Evolutionary conservation across 2,797 vertebrate species (phyloP), one percentile per base, ranked within the genome.

Genomic region (Galago senegalensis): DNA sequence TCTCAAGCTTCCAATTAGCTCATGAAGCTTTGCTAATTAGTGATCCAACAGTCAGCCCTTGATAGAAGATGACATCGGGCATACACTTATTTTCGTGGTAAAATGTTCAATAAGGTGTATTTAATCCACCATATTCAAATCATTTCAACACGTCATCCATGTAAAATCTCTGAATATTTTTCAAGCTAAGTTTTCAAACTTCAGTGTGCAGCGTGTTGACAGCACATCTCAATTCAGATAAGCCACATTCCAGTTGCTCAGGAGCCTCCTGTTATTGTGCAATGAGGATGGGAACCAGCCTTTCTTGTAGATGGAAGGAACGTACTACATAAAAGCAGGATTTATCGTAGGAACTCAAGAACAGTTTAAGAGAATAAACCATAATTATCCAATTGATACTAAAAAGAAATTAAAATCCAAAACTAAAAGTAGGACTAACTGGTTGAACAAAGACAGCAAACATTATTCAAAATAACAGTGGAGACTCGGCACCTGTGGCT

Each of bases 21-120:
- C 82, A 53, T 87, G 79, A 83, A 61, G 60, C 89, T 80, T 97
- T 14, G 14, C 65, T 96, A 46, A 95, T 86, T 90, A 92, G 56
- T 81, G 82, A 69, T 83, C 72, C 87, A 72, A 76, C 23, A 81
- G 72, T 85, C 63, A 69, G 6, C 21, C 25, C 29, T 84, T 81
- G 40, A 60, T 73, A 58, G 65, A 81, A 53, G 31, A 65, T 92
- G 60, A 56, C 7, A 4, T 34, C 72, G 31, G 43, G 5, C 60
- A 6, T 63, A 60, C 7, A 18, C n/a, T 85, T 67, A 37, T 85
- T 96, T 89, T 49, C 29, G 3, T 60, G 69, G 58, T 43, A 43
- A 6, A 43, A 43, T 6, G 40, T 43, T 43, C 56, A 65, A 49
- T 75, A 43, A 29, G 63, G 9, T 67, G 14, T 72, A 65, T 46